phyloP scores from a whole-genome alignment of 2,888 invertebrate genomes.

The Cerastoderma edule region DNA sequence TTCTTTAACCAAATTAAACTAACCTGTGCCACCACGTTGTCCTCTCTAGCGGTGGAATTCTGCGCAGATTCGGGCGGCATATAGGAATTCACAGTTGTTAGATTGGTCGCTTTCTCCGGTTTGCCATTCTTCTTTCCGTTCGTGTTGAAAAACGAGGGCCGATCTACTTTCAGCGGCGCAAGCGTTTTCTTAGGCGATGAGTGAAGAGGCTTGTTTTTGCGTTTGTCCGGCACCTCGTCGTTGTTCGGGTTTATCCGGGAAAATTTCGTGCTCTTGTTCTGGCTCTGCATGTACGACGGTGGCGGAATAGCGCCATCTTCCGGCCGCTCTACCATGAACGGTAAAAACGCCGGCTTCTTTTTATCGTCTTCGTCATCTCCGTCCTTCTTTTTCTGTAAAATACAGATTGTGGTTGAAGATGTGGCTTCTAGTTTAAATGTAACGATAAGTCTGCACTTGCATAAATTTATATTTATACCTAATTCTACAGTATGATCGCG shows the following conservation, averaged over 20 bases:
- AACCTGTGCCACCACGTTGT: slow-evolving; percentile 15
- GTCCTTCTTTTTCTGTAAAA: slow-evolving; percentile 14
- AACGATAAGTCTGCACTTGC: no score
- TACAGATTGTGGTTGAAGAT: no score
- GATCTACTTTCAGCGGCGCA: slow-evolving; percentile 2
- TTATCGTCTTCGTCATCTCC: neutral
- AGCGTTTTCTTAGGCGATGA: neutral
- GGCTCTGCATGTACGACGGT: slow-evolving; percentile 2
- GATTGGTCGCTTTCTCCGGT: neutral
- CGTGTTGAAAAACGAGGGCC: slow-evolving; percentile 5
- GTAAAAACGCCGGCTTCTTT: slow-evolving; percentile 20
- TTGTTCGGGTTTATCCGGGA: neutral
- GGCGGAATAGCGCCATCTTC: neutral
- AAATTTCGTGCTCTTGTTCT: slow-evolving; percentile 11
- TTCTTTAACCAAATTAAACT: no score
- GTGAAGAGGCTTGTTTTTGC: neutral
- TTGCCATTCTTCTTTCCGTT: neutral
- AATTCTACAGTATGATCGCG: no score
- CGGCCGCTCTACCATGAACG: slow-evolving; percentile 16
- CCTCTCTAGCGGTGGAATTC: slow-evolving; percentile 9
- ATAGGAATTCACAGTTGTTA: slow-evolving; percentile 1
- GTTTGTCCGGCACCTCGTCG: neutral
- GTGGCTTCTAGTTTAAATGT: no score
- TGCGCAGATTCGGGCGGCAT: neutral
- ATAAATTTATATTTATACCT: no score